Percentiles rank a stretch among this genome's conserved stretches.
Conservation (phyloP, 2,113 vertebrate species). For the Sus scrofa region DNA sequence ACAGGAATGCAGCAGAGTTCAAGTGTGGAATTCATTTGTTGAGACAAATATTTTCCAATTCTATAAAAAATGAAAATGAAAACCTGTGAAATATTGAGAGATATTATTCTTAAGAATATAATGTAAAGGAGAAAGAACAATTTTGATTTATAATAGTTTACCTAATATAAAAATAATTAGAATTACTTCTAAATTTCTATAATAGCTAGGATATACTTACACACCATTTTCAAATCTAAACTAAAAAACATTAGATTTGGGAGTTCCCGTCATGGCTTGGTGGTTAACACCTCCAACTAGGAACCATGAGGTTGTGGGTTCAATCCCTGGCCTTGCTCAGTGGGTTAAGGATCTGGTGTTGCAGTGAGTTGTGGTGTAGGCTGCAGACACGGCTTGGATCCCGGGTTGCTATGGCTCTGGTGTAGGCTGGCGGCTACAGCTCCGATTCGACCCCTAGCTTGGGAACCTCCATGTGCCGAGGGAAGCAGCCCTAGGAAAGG, state of each 20-base stretch:
- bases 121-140: conserved; percentile 34
- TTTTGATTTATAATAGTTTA: conserved; percentile 62
- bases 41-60: conserved; percentile 86
- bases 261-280: no score
- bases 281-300: no score
- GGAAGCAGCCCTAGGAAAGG: no score
- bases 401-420: no score
- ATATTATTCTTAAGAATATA: conserved; percentile 49
- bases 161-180: conserved; percentile 51
- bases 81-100: conserved; percentile 24
- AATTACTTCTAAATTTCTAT: not conserved
- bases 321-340: no score
- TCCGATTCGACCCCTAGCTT: no score
- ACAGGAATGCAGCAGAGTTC: conserved; percentile 90
- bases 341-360: no score
- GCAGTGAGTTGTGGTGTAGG: no score
- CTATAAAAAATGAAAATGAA: conserved; percentile 79
- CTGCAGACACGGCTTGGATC: no score
- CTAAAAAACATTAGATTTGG: not conserved
- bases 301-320: no score
- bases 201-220: not conserved
- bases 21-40: conserved; percentile 93
- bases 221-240: conserved; percentile 37
- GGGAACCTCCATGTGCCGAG: no score
- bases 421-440: no score